phyloP scores from a whole-genome alignment of 1,140 invertebrate genomes.

The Teleopsis dalmanni region DNA sequence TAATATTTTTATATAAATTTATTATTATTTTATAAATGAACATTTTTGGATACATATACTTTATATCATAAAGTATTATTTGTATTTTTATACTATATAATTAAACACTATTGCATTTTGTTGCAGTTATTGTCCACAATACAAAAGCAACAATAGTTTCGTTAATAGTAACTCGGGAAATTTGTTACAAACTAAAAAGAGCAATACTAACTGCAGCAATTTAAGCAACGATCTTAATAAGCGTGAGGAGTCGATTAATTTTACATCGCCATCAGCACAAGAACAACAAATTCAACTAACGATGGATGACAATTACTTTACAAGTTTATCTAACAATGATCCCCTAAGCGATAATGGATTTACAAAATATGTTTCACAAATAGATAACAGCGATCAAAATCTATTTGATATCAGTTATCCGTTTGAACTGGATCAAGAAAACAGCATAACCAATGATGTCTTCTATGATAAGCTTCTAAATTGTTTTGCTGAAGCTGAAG shows the following conservation, averaged over 20 bases:
- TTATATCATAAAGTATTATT: too few species aligned
- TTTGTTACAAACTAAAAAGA: constrained; percentile 8
- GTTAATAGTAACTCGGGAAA: not conserved
- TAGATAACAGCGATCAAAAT: constrained; percentile 13
- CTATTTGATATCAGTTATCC: not conserved
- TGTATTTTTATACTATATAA: too few species aligned
- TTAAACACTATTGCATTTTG: too few species aligned
- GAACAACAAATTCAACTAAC: too few species aligned
- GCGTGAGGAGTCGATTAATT: not conserved
- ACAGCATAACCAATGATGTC: constrained; percentile 16
- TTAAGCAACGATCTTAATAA: not conserved
- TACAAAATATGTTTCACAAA: constrained; percentile 32
- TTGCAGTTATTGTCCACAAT: constrained; percentile 30
- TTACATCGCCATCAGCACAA: not conserved
- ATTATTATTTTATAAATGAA: not conserved
- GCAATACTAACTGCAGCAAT: constrained; percentile 1
- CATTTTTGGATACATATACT: too few species aligned
- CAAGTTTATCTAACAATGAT: constrained; percentile 15
- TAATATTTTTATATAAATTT: not conserved
- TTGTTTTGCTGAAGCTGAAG: constrained; percentile 24
- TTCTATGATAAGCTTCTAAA: constrained; percentile 32
- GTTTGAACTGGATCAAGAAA: constrained; percentile 1
- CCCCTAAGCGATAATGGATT: constrained; percentile 25
- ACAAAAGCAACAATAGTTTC: constrained; percentile 12
- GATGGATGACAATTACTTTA: too few species aligned